phyloP scores from a whole-genome alignment of 2,888 invertebrate genomes.

The Cantharis rufa region DNA sequence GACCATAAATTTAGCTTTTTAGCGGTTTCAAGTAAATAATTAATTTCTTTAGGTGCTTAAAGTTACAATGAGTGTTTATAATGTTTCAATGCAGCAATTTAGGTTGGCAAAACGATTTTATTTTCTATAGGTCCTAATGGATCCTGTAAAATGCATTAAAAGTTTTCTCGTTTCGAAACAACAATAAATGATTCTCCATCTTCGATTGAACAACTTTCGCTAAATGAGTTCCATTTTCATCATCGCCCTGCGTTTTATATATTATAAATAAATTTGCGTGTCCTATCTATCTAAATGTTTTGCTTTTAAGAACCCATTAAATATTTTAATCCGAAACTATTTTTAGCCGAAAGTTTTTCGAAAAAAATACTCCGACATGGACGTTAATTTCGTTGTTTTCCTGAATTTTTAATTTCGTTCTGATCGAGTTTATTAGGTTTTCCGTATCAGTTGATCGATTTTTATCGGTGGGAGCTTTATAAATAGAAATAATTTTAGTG shows the following conservation, averaged over 20 bases:
- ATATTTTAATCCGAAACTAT: neutral
- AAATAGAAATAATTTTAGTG: slow-evolving; percentile 19
- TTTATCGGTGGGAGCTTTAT: slow-evolving; percentile 1
- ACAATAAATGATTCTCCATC: neutral
- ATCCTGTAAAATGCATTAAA: neutral
- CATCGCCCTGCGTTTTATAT: neutral
- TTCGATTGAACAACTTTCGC: neutral
- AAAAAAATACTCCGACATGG: neutral
- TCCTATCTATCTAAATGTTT: neutral
- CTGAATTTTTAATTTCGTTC: neutral
- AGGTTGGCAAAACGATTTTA: neutral
- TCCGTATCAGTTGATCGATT: neutral
- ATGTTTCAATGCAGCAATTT: neutral
- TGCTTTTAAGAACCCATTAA: neutral
- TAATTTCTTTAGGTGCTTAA: neutral
- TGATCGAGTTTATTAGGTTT: neutral
- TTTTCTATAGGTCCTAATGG: neutral
- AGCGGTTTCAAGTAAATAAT: neutral
- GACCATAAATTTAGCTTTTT: neutral
- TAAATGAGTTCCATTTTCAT: neutral
- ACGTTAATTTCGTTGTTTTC: neutral
- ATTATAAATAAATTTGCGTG: neutral
- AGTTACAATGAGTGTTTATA: neutral
- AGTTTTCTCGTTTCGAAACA: neutral
- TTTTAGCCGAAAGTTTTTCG: neutral